Percentiles rank a stretch among this genome's conserved stretches.
These are phyloP conservation scores for Hepsetus odoe DNA, from an alignment of 2,113 vertebrate genomes.

Conservation along the genomic window DNA sequence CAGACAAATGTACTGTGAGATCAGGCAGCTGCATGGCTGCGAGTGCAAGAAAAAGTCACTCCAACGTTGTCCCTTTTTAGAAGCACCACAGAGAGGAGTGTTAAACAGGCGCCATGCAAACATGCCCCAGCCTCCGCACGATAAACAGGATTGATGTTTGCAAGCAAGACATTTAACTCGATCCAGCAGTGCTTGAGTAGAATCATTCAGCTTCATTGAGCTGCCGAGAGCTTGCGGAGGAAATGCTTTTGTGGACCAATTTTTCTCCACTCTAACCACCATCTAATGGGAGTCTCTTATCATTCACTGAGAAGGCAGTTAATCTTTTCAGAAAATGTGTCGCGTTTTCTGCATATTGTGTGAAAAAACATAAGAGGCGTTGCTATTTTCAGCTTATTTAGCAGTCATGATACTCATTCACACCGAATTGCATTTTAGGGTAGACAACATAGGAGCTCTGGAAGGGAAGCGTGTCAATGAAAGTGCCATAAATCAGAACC, in stretches of 20 bases:
- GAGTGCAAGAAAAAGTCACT: slow-evolving; percentile 4
- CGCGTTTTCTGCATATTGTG: slow-evolving; percentile 6
- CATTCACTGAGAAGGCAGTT: slow-evolving; percentile 39
- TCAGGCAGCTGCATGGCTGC: slow-evolving; percentile 24
- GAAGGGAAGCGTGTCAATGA: not conserved
- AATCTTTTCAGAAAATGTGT: slow-evolving; percentile 10
- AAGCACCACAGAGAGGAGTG: slow-evolving; percentile 22
- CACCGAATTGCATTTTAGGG: not conserved
- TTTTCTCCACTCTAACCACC: slow-evolving; percentile 46
- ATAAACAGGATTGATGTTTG: slow-evolving; percentile 57
- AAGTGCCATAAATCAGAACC: not conserved
- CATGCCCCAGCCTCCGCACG: slow-evolving; percentile 40
- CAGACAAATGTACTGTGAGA: slow-evolving; percentile 35
- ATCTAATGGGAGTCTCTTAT: slow-evolving; percentile 41
- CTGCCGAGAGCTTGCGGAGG: slow-evolving; percentile 38
- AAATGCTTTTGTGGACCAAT: slow-evolving; percentile 42
- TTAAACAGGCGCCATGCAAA: slow-evolving; percentile 46
- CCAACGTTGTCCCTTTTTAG: slow-evolving; percentile 21
- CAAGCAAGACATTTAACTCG: slow-evolving; percentile 52
- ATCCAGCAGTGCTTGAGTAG: slow-evolving; percentile 47
- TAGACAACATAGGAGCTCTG: not conserved
- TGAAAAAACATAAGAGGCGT: not conserved
- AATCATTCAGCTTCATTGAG: slow-evolving; percentile 55
- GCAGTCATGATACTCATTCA: not conserved
- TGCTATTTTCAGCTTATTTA: not conserved